A percentile compares a stretch with the other conserved stretches of the same genome.
These are phyloP conservation scores for Drosophila triauraria DNA, from an alignment of 1,140 invertebrate species.

Conservation along the genomic window DNA sequence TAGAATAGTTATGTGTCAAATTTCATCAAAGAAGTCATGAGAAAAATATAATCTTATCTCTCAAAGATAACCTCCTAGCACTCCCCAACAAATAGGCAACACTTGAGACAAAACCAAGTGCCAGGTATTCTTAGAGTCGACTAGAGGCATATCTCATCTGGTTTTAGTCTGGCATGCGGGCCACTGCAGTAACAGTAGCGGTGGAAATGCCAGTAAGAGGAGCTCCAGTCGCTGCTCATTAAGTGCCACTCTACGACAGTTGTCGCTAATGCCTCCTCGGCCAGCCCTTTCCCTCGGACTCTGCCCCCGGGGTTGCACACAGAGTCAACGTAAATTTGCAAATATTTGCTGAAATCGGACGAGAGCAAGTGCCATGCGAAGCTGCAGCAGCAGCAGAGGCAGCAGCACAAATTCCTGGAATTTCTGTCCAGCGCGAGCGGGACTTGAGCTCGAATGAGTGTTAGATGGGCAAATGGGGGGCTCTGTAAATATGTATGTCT, in stretches of 20 bases:
- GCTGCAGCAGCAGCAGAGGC: conserved; percentile 12
- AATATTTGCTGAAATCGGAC: conserved; percentile 80
- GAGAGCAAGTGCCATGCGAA: conserved; percentile 57
- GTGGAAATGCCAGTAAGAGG: conserved; percentile 41
- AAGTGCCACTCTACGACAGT: conserved; percentile 82
- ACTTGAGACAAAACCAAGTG: neutral
- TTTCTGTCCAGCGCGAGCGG: conserved; percentile 35
- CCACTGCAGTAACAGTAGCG: conserved; percentile 55
- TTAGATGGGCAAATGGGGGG: conserved; percentile 32
- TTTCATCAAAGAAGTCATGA: too few relatives aligned
- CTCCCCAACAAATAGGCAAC: neutral
- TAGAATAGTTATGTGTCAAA: too few relatives aligned
- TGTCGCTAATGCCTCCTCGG: conserved; percentile 72
- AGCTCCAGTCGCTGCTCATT: conserved; percentile 75
- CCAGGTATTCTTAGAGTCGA: neutral
- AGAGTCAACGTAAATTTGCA: conserved; percentile 80
- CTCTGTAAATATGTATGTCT: conserved; percentile 40
- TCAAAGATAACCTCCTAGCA: too few relatives aligned
- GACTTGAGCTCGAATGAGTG: conserved; percentile 45
- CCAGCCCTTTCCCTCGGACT: conserved; percentile 28
- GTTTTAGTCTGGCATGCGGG: conserved; percentile 68
- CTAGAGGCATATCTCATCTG: conserved; percentile 15
- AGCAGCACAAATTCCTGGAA: conserved; percentile 54
- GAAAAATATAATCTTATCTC: too few relatives aligned
- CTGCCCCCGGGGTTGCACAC: conserved; percentile 51